These are phyloP conservation scores for Galeopsomyia nigrocyanea DNA, from an alignment of 2,888 invertebrate species.

Conservation along the genomic window DNA sequence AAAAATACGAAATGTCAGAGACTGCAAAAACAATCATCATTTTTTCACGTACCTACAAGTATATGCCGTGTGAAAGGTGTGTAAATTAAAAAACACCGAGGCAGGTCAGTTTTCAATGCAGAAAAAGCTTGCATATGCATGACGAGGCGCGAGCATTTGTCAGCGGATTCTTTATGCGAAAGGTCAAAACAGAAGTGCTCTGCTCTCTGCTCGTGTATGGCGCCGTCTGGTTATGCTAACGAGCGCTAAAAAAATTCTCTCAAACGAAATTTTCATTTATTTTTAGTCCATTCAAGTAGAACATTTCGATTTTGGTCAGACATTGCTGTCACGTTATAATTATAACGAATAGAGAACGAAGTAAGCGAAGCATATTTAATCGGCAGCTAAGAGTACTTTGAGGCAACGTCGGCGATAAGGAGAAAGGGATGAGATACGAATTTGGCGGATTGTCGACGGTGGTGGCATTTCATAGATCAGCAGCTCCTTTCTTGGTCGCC, in stretches of 20 bases:
- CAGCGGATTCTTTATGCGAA: slow-evolving; percentile 29
- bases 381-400: slow-evolving; percentile 15
- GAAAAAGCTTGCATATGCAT: slow-evolving; percentile 42
- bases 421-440: slow-evolving; percentile 2
- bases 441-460: slow-evolving; percentile 7
- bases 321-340: too few species aligned
- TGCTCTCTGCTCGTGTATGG: neutral
- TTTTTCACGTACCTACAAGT: too few species aligned
- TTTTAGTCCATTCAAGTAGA: too few species aligned
- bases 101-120: slow-evolving; percentile 40
- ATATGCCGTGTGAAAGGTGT: too few species aligned
- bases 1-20: too few species aligned
- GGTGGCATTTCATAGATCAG: slow-evolving; percentile 33
- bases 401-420: slow-evolving; percentile 24
- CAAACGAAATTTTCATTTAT: too few species aligned
- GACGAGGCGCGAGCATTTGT: slow-evolving; percentile 18
- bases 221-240: neutral
- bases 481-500: slow-evolving; percentile 8
- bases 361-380: too few species aligned
- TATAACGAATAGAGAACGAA: too few species aligned
- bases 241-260: neutral
- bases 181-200: slow-evolving; percentile 23
- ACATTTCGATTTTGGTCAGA: too few species aligned
- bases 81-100: neutral
- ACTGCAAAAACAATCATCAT: too few species aligned